These are phyloP conservation scores for Enoplosus armatus DNA, from an alignment of 2,797 vertebrate genomes.

Conservation along the genomic window DNA sequence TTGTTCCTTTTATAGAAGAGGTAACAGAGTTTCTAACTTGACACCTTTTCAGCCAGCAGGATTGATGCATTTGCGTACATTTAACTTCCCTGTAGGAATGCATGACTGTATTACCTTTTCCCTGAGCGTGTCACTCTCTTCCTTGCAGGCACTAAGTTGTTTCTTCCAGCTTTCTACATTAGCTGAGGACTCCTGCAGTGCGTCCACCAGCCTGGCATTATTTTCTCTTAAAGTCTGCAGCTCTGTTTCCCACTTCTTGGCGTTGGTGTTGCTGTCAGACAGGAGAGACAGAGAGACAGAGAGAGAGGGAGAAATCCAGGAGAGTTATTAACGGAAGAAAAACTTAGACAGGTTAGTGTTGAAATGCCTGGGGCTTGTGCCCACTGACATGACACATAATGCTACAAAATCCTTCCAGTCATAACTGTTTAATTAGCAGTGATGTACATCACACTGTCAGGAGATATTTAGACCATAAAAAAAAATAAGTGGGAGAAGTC, in stretches of 20 bases:
- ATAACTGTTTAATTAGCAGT: conserved; percentile 51
- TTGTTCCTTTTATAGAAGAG: conserved; percentile 7
- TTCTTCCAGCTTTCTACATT: conserved; percentile 96
- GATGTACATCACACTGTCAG: conserved; percentile 15
- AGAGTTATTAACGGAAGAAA: conserved; percentile 50
- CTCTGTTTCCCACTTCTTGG: conserved; percentile 96
- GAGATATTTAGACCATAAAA: conserved; percentile 23
- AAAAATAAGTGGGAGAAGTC: conserved; percentile 6
- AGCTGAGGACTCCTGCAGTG: conserved; percentile 92
- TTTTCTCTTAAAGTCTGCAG: conserved; percentile 94
- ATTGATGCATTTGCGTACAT: conserved; percentile 23
- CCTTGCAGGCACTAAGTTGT: conserved; percentile 91
- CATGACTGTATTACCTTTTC: conserved; percentile 85
- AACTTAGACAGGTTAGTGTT: conserved; percentile 37
- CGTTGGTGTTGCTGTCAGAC: conserved; percentile 87
- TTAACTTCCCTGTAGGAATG: conserved; percentile 24
- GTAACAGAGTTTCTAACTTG: not conserved
- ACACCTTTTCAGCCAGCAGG: conserved; percentile 4
- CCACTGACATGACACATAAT: conserved; percentile 41
- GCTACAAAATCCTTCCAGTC: conserved; percentile 32
- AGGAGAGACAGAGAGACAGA: conserved; percentile 32
- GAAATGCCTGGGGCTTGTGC: conserved; percentile 27
- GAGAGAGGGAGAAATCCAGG: conserved; percentile 14
- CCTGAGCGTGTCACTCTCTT: conserved; percentile 92
- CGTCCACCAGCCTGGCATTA: conserved; percentile 90